Conservation (phyloP, 2,888 invertebrate genomes). For the Phalera bucephala region DNA sequence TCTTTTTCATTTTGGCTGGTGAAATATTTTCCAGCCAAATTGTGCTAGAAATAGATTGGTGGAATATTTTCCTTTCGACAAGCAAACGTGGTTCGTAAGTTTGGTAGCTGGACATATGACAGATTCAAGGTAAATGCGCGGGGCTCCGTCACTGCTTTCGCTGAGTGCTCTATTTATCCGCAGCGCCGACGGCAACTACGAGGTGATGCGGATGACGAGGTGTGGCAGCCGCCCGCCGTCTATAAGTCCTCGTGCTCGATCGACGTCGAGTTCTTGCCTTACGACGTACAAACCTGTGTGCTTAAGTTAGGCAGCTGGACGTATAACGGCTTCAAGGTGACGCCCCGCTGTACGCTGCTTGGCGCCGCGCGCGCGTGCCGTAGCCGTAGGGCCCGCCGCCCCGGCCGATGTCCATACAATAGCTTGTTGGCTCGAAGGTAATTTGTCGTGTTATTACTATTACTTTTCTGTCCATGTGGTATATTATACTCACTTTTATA, state of each 20-base stretch:
- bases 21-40: conserved; percentile 97
- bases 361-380: conserved; percentile 77
- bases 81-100: conserved; percentile 97
- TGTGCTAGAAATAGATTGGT: conserved; percentile 97
- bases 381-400: conserved; percentile 81
- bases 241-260: conserved; percentile 99
- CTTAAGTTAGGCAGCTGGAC: conserved; percentile 99
- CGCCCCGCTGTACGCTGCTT: conserved; percentile 81
- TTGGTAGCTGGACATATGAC: conserved; percentile 98
- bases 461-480: conserved; percentile 82
- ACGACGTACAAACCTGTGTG: conserved; percentile 98
- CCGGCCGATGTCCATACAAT: conserved; percentile 81
- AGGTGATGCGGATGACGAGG: conserved; percentile 96
- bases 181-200: conserved; percentile 98
- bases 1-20: conserved; percentile 83
- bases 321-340: conserved; percentile 98
- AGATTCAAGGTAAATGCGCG: conserved; percentile 94
- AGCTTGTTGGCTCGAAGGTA: conserved; percentile 83
- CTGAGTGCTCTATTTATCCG: conserved; percentile 83
- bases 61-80: conserved; percentile 97
- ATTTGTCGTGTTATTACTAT: conserved; percentile 80
- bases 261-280: conserved; percentile 98
- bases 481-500: conserved; percentile 75
- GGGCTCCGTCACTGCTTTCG: conserved; percentile 61
- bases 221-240: conserved; percentile 99